Conservation (phyloP, 1,140 invertebrate genomes). For the Nasonia longicornis region DNA sequence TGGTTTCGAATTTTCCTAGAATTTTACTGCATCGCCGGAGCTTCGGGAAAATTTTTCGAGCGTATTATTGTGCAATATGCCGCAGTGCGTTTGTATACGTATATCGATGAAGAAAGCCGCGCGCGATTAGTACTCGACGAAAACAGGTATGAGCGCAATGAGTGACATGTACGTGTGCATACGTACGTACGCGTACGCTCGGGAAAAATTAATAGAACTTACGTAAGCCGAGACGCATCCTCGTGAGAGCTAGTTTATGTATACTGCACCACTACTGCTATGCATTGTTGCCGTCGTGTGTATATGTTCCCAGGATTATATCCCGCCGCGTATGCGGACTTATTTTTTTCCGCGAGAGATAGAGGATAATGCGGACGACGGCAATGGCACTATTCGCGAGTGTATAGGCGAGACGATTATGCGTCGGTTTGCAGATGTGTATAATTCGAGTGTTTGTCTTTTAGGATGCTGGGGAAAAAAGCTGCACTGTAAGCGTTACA, state of each 20-base stretch:
- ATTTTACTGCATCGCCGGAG: no score
- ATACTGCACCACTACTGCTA: no score
- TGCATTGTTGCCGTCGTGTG: no score
- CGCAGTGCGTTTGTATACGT: background rate
- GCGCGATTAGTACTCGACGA: background rate
- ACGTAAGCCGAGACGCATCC: conserved; percentile 15
- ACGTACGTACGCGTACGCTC: no score
- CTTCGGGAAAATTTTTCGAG: background rate
- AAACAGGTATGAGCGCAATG: no score
- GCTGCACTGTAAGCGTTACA: background rate
- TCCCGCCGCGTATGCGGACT: no score
- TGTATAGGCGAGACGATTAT: no score
- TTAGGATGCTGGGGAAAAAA: conserved; percentile 2
- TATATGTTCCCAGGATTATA: conserved; percentile 5
- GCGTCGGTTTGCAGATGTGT: no score
- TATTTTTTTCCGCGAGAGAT: no score
- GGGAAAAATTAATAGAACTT: conserved; percentile 22
- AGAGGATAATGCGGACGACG: no score
- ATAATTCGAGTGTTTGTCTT: background rate
- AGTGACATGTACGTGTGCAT: background rate
- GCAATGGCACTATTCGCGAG: no score
- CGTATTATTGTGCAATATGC: background rate
- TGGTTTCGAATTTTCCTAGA: no score
- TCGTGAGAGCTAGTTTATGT: background rate
- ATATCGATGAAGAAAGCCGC: background rate